Conservation (phyloP, 1,140 invertebrate species). For the Panulirus ornatus region DNA sequence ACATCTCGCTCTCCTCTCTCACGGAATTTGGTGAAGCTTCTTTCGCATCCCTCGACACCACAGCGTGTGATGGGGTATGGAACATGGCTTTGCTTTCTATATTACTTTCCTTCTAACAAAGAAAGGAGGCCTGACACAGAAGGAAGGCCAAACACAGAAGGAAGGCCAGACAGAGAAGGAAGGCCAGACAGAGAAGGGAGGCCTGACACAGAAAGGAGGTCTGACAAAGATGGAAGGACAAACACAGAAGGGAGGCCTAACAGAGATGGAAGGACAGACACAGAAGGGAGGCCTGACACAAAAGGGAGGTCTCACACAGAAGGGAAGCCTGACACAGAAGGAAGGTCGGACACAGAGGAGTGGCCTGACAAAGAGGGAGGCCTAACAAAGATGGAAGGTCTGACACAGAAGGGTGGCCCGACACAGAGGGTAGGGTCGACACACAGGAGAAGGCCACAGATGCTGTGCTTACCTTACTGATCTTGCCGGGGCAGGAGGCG, state of each 20-base stretch:
- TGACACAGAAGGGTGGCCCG: background rate
- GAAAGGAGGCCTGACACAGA: background rate
- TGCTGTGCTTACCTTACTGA: conserved; percentile 42
- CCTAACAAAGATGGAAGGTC: background rate
- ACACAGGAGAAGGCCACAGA: background rate
- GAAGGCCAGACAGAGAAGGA: background rate
- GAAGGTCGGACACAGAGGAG: background rate
- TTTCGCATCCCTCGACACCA: too few relatives aligned
- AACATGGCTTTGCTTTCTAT: too few relatives aligned
- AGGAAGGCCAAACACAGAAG: background rate
- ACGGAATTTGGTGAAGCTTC: too few relatives aligned
- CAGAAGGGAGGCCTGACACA: background rate
- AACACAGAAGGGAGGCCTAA: background rate
- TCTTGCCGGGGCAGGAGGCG: conserved; percentile 58
- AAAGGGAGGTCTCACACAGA: background rate
- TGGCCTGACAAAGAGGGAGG: too few relatives aligned
- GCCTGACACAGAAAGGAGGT: too few relatives aligned
- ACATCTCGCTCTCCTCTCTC: too few relatives aligned
- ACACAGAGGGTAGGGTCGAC: too few relatives aligned
- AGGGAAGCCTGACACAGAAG: background rate
- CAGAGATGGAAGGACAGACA: background rate
- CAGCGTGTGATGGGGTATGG: too few relatives aligned
- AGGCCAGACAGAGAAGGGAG: background rate
- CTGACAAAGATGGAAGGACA: background rate
- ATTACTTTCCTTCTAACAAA: too few relatives aligned